phyloP scores from a whole-genome alignment of 2,797 vertebrate genomes.

The Lutjanus argentimaculatus region DNA sequence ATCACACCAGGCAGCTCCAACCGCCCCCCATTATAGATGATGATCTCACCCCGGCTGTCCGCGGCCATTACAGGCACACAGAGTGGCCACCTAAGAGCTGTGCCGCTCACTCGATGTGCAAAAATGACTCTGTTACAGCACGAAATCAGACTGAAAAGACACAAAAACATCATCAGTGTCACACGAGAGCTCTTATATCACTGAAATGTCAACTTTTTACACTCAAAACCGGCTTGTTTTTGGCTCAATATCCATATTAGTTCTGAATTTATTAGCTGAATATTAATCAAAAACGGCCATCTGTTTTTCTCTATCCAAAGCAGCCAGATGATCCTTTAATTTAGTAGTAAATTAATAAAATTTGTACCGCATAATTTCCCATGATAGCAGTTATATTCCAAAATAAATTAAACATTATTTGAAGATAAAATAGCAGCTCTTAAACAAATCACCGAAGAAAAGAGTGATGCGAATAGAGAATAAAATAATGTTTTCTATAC shows the following conservation, averaged over 20 bases:
- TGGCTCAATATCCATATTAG: not conserved
- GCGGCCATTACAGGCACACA: constrained; percentile 65
- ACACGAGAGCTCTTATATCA: not conserved
- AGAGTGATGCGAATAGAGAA: not conserved
- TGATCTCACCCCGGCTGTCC: constrained; percentile 79
- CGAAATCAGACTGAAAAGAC: constrained; percentile 11
- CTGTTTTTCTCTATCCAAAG: not conserved
- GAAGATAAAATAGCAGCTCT: not conserved
- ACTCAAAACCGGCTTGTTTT: not conserved
- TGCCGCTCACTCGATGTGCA: constrained; percentile 2
- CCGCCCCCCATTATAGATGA: constrained; percentile 73
- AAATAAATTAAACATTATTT: not conserved
- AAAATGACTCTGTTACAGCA: constrained; percentile 23
- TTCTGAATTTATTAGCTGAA: not conserved
- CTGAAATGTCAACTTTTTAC: not conserved
- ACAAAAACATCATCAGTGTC: not conserved
- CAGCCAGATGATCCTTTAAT: not conserved
- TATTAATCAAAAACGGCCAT: not conserved
- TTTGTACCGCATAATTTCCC: not conserved
- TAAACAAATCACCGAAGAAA: not conserved
- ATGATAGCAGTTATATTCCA: not conserved
- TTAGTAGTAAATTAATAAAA: not conserved
- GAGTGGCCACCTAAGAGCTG: constrained; percentile 72
- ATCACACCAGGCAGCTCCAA: constrained; percentile 63
- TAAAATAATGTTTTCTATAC: not conserved